Base-by-base conservation (phyloP, 1,140 invertebrate species). In the Nasonia longicornis region DNA sequence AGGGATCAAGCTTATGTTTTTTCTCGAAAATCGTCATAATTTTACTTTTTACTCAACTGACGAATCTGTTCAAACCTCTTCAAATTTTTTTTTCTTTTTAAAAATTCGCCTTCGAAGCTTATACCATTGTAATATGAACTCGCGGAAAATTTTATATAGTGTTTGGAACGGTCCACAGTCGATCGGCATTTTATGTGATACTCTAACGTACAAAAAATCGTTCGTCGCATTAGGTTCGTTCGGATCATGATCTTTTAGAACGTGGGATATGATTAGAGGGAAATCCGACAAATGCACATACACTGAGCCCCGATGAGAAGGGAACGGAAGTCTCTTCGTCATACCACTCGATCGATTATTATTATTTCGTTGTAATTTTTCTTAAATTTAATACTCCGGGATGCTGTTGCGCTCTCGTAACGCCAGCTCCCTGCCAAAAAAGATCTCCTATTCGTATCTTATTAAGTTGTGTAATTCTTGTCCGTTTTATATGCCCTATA, bases 191-290 rank as follows among this genome's bases (percentile, higher is more conserved):
- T 84, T 88, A 89, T 90, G 89, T 90, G 89, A 90, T 90, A 90
- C 86, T 87, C 86, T 86, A 88, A 89, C 88, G 89, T 90, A 90
- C 88, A 90, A 90, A 89, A 90, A 88, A 88, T 82, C 81, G 84
- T 87, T 88, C 84, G 85, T 88, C 88, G 86, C 87, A 84, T 87
- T 86, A 86, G 81, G 81, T 83, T 86, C 82, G 82, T 85, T 84
- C 82, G 78, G 71, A 82, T 26, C 26, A 26, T 75, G 52, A 81
- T 67, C 42, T 52, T 80, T 76, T 20, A n/a, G 31, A 83, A 81
- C 7, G 80, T 82, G 77, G 83, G 8, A 79, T 77, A 77, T 77
- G 48, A 79, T 83, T 31, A 83, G 66, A 83, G 74, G 48, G 48
- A 71, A 85, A 83, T 45, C 76, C 48, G 67, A 67, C 31, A 58